These are phyloP conservation scores for Scleropages formosus DNA, from an alignment of 2,797 vertebrate genomes.

Conservation along the genomic window DNA sequence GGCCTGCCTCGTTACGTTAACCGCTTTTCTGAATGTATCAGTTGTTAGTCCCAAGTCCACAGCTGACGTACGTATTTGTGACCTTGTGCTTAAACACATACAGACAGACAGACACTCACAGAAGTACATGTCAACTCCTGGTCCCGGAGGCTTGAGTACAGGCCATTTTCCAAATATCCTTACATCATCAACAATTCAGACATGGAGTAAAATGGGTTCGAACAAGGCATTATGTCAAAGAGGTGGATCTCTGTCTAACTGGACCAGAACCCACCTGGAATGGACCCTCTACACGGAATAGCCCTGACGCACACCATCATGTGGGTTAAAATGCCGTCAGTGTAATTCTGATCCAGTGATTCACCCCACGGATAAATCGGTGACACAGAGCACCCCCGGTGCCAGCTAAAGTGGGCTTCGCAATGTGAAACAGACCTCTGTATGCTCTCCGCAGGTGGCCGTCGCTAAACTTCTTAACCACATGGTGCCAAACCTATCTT, in stretches of 20 bases:
- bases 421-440: background rate
- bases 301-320: no score
- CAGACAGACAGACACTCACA: background rate
- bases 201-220: no score
- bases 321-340: no score
- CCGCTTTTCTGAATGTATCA: background rate
- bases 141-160: no score
- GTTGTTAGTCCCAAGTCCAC: background rate
- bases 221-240: no score
- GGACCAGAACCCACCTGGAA: no score
- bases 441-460: slow-evolving; percentile 75
- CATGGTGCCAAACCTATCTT: slow-evolving; percentile 79
- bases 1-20: background rate
- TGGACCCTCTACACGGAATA: no score
- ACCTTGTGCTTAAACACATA: background rate
- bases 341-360: no score
- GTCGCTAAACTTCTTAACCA: slow-evolving; percentile 85
- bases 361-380: background rate
- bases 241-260: no score
- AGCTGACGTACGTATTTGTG: slow-evolving; percentile 16
- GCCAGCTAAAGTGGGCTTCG: background rate
- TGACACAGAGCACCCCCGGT: background rate
- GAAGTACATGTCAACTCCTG: no score
- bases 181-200: no score
- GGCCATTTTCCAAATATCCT: no score